Conservation (phyloP, 1,140 invertebrate genomes). For the Phymorhynchus buccinoides region DNA sequence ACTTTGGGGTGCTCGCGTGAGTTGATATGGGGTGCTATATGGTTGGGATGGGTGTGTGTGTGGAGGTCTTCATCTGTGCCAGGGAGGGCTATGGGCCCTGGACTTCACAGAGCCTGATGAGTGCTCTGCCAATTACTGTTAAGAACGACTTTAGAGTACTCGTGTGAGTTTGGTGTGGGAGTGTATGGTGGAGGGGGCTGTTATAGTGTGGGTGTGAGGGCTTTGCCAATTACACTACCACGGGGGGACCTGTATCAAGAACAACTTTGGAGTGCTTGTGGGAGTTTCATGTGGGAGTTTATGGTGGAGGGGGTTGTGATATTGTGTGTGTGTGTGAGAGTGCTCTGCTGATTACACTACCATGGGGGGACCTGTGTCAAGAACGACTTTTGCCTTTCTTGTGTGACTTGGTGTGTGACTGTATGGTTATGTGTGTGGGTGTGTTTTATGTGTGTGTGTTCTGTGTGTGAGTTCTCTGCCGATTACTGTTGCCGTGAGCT, state of each 20-base stretch:
- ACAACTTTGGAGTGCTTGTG: slow-evolving; percentile 88
- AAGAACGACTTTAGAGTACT: slow-evolving; percentile 87
- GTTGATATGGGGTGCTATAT: too few species aligned
- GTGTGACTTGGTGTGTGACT: too few species aligned
- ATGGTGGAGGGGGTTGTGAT: neutral
- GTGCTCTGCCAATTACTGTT: slow-evolving; percentile 92
- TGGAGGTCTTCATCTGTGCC: slow-evolving; percentile 61
- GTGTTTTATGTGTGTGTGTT: too few species aligned
- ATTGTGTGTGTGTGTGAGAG: slow-evolving; percentile 73
- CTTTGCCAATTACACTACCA: slow-evolving; percentile 90
- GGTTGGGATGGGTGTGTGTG: neutral
- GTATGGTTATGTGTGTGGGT: too few species aligned
- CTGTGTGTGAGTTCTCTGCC: too few species aligned
- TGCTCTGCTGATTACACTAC: slow-evolving; percentile 90
- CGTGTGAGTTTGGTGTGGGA: slow-evolving; percentile 80
- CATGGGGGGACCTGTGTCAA: slow-evolving; percentile 97
- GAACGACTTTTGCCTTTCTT: slow-evolving; percentile 84
- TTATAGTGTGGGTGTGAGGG: slow-evolving; percentile 78
- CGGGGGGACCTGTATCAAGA: slow-evolving; percentile 93
- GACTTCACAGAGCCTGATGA: slow-evolving; percentile 64
- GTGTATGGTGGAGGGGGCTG: too few species aligned
- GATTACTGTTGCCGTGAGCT: too few species aligned
- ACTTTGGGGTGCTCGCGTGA: slow-evolving; percentile 86
- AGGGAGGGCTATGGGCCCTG: slow-evolving; percentile 79
- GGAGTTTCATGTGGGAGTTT: too few species aligned